Evolutionary conservation across 1,140 invertebrate species (phyloP).

Genomic region (Drosophila micromelanica): DNA sequence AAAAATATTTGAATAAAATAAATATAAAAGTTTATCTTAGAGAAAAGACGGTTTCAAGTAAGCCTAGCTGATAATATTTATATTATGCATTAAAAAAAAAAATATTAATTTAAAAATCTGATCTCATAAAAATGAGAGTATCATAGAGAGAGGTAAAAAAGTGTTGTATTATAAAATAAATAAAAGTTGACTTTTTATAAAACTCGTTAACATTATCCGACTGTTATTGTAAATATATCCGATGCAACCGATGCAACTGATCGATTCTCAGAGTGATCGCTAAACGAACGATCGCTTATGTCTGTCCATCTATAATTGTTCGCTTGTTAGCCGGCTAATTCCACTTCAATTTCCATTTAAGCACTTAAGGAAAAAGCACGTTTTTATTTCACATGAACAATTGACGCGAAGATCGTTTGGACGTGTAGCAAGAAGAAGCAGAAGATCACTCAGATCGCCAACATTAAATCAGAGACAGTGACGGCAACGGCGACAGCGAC

Average conservation of each 20-base stretch:
- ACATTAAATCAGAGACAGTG: conserved; percentile 56
- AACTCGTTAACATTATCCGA: no score
- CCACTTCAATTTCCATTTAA: conserved; percentile 78
- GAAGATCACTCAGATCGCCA: conserved; percentile 51
- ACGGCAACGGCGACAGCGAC: conserved; percentile 30
- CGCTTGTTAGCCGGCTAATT: conserved; percentile 73
- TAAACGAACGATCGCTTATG: conserved; percentile 19
- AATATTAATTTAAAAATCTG: no score
- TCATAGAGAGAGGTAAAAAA: no score
- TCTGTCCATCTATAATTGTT: conserved; percentile 52
- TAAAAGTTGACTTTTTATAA: no score
- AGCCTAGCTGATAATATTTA: neutral
- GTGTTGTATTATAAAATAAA: no score
- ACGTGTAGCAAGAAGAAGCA: conserved; percentile 37
- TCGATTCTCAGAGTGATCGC: conserved; percentile 39
- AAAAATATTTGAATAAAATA: conserved; percentile 13
- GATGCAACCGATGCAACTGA: neutral
- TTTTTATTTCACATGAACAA: conserved; percentile 76
- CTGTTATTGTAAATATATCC: neutral
- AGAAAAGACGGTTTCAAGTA: neutral
- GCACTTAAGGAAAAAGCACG: conserved; percentile 63
- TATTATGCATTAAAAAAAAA: no score
- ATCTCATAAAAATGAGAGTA: no score
- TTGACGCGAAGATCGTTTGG: conserved; percentile 51
- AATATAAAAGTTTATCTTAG: neutral